phyloP scores from a whole-genome alignment of 2,888 invertebrate species.

The Keiferia lycopersicella region DNA sequence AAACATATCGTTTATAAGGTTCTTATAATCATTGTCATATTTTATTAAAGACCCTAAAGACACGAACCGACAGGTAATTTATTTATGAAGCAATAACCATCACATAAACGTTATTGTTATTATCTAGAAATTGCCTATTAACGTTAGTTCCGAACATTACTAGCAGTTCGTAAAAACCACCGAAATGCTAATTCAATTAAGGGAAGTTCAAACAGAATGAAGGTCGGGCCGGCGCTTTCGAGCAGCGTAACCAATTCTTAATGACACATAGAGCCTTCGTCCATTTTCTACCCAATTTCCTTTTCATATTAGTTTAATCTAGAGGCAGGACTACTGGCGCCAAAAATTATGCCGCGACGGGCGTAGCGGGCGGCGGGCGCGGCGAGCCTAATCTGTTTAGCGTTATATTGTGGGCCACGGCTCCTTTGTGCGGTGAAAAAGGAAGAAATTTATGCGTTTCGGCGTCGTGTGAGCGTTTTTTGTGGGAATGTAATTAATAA shows the following conservation, averaged over 20 bases:
- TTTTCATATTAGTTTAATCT: constrained; percentile 82
- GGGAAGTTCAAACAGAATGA: constrained; percentile 74
- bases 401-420: constrained; percentile 72
- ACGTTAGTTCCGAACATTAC: constrained; percentile 69
- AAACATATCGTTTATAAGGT: background rate
- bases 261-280: constrained; percentile 77
- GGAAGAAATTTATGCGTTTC: constrained; percentile 81
- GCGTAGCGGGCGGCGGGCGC: constrained; percentile 60
- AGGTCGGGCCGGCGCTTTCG: constrained; percentile 60
- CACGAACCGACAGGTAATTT: constrained; percentile 36
- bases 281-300: constrained; percentile 82
- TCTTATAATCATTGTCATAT: background rate
- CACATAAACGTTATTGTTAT: constrained; percentile 73
- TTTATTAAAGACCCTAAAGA: background rate
- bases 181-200: constrained; percentile 79
- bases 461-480: constrained; percentile 77
- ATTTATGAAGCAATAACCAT: constrained; percentile 63
- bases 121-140: constrained; percentile 66
- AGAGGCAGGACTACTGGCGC: constrained; percentile 80
- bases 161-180: constrained; percentile 71
- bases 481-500: constrained; percentile 81
- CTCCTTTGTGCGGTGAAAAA: constrained; percentile 79
- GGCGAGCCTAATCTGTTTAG: constrained; percentile 75
- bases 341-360: constrained; percentile 79
- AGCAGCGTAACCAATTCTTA: constrained; percentile 75